Evolutionary conservation across 2,113 vertebrate species (phyloP).

Genomic region (Bubo scandiacus): DNA sequence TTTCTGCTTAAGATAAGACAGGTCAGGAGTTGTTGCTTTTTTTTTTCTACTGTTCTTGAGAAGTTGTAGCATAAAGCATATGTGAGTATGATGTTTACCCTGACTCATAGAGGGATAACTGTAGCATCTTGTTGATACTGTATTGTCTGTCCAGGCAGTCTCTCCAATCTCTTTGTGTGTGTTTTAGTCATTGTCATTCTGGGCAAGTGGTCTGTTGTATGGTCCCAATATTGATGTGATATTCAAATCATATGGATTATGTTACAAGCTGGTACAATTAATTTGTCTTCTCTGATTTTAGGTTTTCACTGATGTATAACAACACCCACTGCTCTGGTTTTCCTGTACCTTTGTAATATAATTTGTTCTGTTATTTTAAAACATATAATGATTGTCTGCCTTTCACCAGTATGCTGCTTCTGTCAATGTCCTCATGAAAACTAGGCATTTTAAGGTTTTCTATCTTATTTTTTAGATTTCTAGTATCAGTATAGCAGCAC

Average conservation of each 20-base stretch:
- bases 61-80: neutral
- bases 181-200: neutral
- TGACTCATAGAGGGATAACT: neutral
- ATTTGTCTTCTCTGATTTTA: neutral
- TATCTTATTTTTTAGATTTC: neutral
- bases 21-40: neutral
- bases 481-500: neutral
- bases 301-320: neutral
- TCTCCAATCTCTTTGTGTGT: neutral
- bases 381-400: neutral
- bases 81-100: neutral
- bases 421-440: neutral
- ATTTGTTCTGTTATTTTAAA: constrained; percentile 21
- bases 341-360: neutral
- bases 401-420: neutral
- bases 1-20: neutral
- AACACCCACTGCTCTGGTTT: neutral
- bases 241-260: neutral
- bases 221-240: neutral
- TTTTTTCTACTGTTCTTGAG: neutral
- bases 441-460: neutral
- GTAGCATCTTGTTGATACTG: neutral
- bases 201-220: neutral
- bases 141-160: neutral
- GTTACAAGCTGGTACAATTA: neutral